phyloP scores from a whole-genome alignment of 2,113 vertebrate species.

The Donacobius atricapilla region DNA sequence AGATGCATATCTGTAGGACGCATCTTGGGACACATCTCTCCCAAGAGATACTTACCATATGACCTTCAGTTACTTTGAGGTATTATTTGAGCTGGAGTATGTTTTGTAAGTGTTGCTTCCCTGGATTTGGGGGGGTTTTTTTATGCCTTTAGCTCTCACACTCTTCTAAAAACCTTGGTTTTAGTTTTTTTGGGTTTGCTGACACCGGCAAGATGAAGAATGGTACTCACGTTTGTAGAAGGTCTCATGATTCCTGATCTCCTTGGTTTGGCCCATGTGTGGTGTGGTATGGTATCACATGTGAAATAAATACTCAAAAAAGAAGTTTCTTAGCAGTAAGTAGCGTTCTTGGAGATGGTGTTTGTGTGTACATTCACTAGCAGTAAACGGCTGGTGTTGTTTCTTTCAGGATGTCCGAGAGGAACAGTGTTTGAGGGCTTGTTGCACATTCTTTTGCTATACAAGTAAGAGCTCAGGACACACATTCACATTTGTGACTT shows the following conservation, averaged over 20 bases:
- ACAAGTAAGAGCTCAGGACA: not conserved
- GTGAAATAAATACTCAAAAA: not conserved
- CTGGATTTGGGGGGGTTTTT: not conserved
- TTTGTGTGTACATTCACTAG: not conserved
- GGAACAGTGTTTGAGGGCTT: not conserved
- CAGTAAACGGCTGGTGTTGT: not conserved
- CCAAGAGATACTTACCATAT: not conserved
- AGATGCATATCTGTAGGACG: not conserved
- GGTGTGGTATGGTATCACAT: not conserved
- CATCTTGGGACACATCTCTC: not conserved
- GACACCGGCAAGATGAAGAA: not conserved
- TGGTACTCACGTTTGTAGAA: not conserved
- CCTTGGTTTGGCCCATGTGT: not conserved
- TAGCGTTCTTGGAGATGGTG: not conserved
- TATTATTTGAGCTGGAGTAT: not conserved
- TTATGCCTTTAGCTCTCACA: rapidly evolving
- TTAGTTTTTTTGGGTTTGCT: not conserved
- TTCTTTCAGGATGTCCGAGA: not conserved
- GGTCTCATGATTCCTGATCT: not conserved
- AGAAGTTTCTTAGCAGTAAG: not conserved
- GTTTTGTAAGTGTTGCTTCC: not conserved
- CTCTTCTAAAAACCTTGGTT: not conserved
- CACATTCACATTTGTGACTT: not conserved
- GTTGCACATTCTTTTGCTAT: not conserved
- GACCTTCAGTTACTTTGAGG: not conserved